Evolutionary conservation across 2,113 vertebrate genomes (phyloP).

Genomic region (Cyprinodon tularosa): DNA sequence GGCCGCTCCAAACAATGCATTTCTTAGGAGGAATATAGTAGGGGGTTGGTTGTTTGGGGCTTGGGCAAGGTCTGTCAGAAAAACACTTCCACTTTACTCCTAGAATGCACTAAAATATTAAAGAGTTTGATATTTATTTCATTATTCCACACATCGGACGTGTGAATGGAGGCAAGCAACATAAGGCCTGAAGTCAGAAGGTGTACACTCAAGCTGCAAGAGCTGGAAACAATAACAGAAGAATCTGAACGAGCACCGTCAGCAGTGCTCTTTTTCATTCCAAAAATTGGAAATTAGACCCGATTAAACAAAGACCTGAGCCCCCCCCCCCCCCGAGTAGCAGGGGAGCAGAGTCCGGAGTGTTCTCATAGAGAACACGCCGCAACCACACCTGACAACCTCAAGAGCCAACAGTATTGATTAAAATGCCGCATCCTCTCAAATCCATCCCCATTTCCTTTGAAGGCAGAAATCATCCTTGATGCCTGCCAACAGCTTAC

Average conservation of each 20-base stretch:
- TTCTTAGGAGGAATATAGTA: conserved; percentile 64
- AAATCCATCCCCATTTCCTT: conserved; percentile 79
- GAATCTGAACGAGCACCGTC: conserved; percentile 19
- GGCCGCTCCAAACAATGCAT: conserved; percentile 77
- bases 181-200: conserved; percentile 54
- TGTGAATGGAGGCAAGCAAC: conserved; percentile 66
- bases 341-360: conserved; percentile 35
- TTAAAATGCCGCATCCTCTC: conserved; percentile 73
- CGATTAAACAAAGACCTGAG: conserved; percentile 42
- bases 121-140: conserved; percentile 74
- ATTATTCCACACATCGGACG: conserved; percentile 70
- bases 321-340: conserved; percentile 32
- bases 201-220: not conserved
- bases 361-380: conserved; percentile 12
- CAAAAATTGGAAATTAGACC: conserved; percentile 26
- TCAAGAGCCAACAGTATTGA: conserved; percentile 69
- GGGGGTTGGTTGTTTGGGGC: not conserved
- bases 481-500: conserved; percentile 77
- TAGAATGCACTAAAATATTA: conserved; percentile 79
- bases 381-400: conserved; percentile 71
- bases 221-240: conserved; percentile 16
- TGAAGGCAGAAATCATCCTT: conserved; percentile 77
- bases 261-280: not conserved
- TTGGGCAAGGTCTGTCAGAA: conserved; percentile 70
- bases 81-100: conserved; percentile 81